Evolutionary conservation across 2,113 vertebrate genomes (phyloP).

Genomic region (Rhipidura dahli): DNA sequence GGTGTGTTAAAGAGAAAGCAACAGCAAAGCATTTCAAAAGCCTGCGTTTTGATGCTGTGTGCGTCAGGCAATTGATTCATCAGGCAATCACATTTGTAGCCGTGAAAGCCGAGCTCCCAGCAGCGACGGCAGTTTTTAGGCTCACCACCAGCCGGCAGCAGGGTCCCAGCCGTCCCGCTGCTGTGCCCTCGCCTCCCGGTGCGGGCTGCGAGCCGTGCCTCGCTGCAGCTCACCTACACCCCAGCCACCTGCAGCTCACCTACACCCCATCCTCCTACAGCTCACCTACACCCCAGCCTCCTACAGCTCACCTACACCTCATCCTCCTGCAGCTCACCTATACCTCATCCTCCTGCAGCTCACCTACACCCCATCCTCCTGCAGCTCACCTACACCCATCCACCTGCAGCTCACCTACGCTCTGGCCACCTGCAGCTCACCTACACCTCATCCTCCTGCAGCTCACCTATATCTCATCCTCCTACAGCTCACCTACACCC

Average conservation of each 20-base stretch:
- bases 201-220: not conserved
- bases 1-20: not conserved
- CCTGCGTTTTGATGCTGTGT: not conserved
- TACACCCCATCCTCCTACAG: too few species aligned
- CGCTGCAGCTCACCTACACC: rapidly evolving
- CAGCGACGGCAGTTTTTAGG: not conserved
- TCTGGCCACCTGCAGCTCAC: too few species aligned
- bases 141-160: constrained; percentile 68
- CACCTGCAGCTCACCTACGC: not conserved
- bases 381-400: too few species aligned
- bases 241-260: too few species aligned
- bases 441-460: too few species aligned
- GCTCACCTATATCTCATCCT: too few species aligned
- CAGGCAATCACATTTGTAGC: not conserved
- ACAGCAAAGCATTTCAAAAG: not conserved
- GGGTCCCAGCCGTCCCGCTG: not conserved
- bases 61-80: too few species aligned
- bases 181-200: not conserved
- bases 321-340: too few species aligned
- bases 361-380: too few species aligned
- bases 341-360: too few species aligned
- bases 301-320: not conserved
- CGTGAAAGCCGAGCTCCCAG: not conserved
- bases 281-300: too few species aligned
- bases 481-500: too few species aligned